Evolutionary conservation across 2,888 invertebrate genomes (phyloP).

Genomic region (Microdon myrmicae): DNA sequence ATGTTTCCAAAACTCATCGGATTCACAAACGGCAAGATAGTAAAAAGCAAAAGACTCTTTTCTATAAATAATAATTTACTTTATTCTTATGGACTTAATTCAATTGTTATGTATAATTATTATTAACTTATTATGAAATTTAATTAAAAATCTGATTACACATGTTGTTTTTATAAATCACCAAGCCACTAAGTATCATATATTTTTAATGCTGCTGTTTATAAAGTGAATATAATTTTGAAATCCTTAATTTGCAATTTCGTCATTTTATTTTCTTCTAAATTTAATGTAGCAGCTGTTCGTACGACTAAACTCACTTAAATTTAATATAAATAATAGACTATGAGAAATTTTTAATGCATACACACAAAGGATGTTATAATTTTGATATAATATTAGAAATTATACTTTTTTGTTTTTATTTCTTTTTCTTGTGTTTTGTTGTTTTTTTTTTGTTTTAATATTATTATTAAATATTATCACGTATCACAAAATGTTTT

Average conservation of each 20-base stretch:
- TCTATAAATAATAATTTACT: constrained; percentile 38
- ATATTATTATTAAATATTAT: constrained; percentile 27
- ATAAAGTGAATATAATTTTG: constrained; percentile 15
- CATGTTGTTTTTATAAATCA: constrained; percentile 34
- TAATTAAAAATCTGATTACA: constrained; percentile 32
- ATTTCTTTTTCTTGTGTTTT: constrained; percentile 8
- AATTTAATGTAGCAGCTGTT: too few relatives aligned
- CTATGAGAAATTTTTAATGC: too few relatives aligned
- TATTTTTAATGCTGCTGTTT: constrained; percentile 5
- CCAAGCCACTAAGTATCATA: constrained; percentile 30
- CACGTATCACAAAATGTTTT: constrained; percentile 43
- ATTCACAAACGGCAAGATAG: too few relatives aligned
- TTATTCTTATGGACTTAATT: constrained; percentile 34
- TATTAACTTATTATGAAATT: constrained; percentile 22
- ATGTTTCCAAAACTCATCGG: too few relatives aligned
- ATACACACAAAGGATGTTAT: too few relatives aligned
- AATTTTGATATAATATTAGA: too few relatives aligned
- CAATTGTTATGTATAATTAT: constrained; percentile 37
- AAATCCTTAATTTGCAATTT: too few relatives aligned
- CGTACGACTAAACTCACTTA: too few relatives aligned
- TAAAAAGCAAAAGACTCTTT: neutral
- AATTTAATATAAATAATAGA: too few relatives aligned
- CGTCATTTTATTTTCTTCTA: too few relatives aligned
- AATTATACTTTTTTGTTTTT: neutral
- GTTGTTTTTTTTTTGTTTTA: constrained; percentile 4